Evolutionary conservation across 1,140 invertebrate genomes (phyloP).

Genomic region (Calycopis cecrops): DNA sequence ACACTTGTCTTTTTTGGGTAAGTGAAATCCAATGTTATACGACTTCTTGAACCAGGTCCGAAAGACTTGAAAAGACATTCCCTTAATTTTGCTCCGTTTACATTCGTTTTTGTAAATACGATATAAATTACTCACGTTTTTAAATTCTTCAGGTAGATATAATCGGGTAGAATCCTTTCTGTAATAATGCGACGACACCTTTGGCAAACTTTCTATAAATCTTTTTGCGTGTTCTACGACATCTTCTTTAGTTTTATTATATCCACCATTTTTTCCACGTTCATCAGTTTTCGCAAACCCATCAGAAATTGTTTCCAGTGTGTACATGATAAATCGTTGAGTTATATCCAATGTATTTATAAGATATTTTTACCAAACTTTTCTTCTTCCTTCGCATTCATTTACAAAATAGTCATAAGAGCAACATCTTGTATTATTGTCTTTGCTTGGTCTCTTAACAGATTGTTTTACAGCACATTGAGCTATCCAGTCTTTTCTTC

Average conservation of each 20-base stretch:
- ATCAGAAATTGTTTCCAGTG: slow-evolving; percentile 1
- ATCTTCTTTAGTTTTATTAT: slow-evolving; percentile 28
- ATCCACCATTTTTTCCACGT: slow-evolving; percentile 24
- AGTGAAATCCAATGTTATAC: slow-evolving; percentile 37
- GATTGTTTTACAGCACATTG: slow-evolving; percentile 5
- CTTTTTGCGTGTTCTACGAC: slow-evolving; percentile 12
- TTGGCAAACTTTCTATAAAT: slow-evolving; percentile 32
- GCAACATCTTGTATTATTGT: slow-evolving; percentile 4
- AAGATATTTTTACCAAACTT: slow-evolving; percentile 28
- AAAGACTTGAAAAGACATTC: slow-evolving; percentile 30
- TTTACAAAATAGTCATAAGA: slow-evolving; percentile 24
- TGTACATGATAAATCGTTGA: slow-evolving; percentile 24
- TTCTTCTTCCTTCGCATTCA: slow-evolving; percentile 22
- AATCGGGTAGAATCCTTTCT: slow-evolving; percentile 23
- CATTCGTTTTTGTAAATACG: slow-evolving; percentile 23
- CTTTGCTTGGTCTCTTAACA: slow-evolving; percentile 11
- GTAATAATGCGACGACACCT: slow-evolving; percentile 32
- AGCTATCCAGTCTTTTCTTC: slow-evolving; percentile 12
- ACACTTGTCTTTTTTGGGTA: slow-evolving; percentile 40
- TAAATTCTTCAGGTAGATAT: slow-evolving; percentile 27
- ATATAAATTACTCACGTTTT: slow-evolving; percentile 27
- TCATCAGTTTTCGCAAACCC: slow-evolving; percentile 23
- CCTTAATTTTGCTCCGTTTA: slow-evolving; percentile 28
- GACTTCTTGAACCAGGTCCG: no score
- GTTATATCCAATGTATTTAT: slow-evolving; percentile 24